Base-by-base conservation (phyloP, 2,888 invertebrate genomes). In the Papilio protenor region DNA sequence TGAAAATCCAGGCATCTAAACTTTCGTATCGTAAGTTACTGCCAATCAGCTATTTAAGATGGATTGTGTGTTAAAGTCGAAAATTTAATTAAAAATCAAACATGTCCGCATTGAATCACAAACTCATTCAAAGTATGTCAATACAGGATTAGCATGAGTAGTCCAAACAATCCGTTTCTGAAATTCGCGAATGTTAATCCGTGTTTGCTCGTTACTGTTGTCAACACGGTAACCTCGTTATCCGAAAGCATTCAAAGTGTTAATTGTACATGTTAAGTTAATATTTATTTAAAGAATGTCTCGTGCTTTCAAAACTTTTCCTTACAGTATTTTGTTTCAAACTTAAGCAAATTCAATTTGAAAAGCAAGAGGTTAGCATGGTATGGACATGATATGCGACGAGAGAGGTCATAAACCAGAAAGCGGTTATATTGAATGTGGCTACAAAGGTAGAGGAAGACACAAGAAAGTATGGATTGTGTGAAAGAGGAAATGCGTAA, bases 161-260 rank as follows among this genome's bases (percentile, higher is more conserved):
- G 5, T 40, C 11, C 40, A 40, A n/a, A 66, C 40, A 64, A 64
- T 27, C 27, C 33, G 27, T 16, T n/a, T 66, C 64, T 8, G 33
- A 66, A 66, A 40, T 66, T 66, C 40, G 40, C 40, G 1, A 27
- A 27, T 61, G 61, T 61, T 11, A 8, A 64, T 64, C 16, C 16
- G 64, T 33, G 23, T 61, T 23, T 16, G 40, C n/a, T 66, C 8
- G 66, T 40, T 40, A 66, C 27, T 23, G 61, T 2, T 64, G 33
- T 33, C 64, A 64, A 64, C 40, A 40, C 64, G 10, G 2, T 40
- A 40, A 66, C 66, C 66, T 66, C 66, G n/a, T 66, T 40, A 64
- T 59, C 66, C n/a, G 66, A 40, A n/a, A 66, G 66, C 66, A 66
- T 64, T 27, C 33, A 40, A 27, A 27, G 27, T 27, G 66, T 66